Conservation (phyloP, 2,113 vertebrate species). For the Illadopsis cleaveri region DNA sequence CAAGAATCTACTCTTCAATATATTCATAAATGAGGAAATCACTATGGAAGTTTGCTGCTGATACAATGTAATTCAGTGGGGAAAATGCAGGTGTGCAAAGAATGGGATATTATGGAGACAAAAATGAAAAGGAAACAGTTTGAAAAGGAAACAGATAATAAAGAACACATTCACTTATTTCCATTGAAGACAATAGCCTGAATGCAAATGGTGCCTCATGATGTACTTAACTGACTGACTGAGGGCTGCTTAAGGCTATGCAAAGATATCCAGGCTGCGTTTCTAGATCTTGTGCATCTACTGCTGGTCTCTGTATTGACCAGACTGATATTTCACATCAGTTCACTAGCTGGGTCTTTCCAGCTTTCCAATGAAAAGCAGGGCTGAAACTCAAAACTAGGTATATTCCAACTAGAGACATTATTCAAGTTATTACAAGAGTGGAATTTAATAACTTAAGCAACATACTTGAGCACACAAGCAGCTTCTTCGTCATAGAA, state of each 20-base stretch:
- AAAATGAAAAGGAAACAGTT: background rate
- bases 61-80: background rate
- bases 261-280: rapidly evolving
- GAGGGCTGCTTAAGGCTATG: background rate
- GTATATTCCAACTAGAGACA: background rate
- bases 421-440: background rate
- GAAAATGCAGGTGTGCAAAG: background rate
- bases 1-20: background rate
- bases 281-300: background rate
- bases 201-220: background rate
- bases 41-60: background rate
- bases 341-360: background rate
- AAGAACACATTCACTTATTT: background rate
- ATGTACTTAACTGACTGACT: background rate
- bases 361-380: background rate
- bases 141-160: background rate
- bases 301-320: background rate
- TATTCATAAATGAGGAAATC: background rate
- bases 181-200: background rate
- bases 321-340: background rate
- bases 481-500: background rate
- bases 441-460: background rate
- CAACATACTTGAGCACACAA: background rate
- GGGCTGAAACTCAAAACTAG: background rate
- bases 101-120: background rate